Conservation (phyloP, 2,888 invertebrate genomes). For the Orthosia cruda region DNA sequence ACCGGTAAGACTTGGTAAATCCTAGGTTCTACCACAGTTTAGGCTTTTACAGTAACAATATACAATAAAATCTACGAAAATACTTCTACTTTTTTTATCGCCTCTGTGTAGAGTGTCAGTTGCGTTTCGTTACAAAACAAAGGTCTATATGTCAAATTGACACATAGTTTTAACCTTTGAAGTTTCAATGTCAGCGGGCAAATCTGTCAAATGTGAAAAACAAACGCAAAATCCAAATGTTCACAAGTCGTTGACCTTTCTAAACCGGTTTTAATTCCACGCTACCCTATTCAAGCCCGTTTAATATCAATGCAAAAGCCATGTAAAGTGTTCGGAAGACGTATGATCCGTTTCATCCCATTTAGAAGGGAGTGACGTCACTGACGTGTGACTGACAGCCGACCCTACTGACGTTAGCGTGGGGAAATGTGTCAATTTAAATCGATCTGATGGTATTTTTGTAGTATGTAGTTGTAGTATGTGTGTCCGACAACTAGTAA, state of each 20-base stretch:
- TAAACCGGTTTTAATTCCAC: slow-evolving; percentile 31
- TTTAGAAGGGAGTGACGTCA: slow-evolving; percentile 55
- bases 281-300: slow-evolving; percentile 31
- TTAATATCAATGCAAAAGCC: slow-evolving; percentile 59
- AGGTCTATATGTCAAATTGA: background rate
- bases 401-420: slow-evolving; percentile 68
- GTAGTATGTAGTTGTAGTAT: too few relatives aligned
- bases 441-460: slow-evolving; percentile 57
- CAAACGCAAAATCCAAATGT: slow-evolving; percentile 4
- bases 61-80: too few relatives aligned
- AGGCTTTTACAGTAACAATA: too few relatives aligned
- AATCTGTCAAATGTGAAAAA: too few relatives aligned
- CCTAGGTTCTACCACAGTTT: too few relatives aligned
- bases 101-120: too few relatives aligned
- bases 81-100: too few relatives aligned
- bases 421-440: slow-evolving; percentile 76
- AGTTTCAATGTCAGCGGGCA: background rate
- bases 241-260: slow-evolving; percentile 7
- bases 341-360: slow-evolving; percentile 63
- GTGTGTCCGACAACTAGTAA: too few relatives aligned
- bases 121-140: background rate
- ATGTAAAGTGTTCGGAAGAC: slow-evolving; percentile 56
- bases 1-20: too few relatives aligned
- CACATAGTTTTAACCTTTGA: background rate
- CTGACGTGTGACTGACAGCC: slow-evolving; percentile 64